Conservation (phyloP, 2,797 vertebrate species). For the Coregonus suidteri region DNA sequence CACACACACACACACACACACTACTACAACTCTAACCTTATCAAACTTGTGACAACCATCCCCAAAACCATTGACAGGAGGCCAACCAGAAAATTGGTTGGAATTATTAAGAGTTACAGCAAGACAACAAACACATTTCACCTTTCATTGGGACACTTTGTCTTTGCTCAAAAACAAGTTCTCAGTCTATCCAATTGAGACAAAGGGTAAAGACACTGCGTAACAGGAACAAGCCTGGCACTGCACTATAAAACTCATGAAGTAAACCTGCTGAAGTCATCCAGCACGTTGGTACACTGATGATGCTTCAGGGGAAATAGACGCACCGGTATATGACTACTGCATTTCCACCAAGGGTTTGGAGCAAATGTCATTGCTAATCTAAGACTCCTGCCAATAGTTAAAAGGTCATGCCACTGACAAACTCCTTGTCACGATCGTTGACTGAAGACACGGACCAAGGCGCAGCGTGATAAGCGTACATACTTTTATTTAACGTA, state of each 20-base stretch:
- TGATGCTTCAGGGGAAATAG: background rate
- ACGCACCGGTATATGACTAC: background rate
- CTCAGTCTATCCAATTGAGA: background rate
- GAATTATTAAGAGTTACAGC: background rate
- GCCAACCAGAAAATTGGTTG: background rate
- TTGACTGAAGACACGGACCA: too few species aligned
- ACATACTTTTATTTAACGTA: too few species aligned
- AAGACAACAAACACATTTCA: background rate
- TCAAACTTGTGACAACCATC: constrained; percentile 35
- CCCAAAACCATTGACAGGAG: background rate
- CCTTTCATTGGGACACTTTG: background rate
- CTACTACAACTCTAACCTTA: too few species aligned
- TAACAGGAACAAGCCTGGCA: constrained; percentile 5
- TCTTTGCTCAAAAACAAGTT: background rate
- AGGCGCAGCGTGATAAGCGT: too few species aligned
- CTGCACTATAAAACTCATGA: background rate
- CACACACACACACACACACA: too few species aligned
- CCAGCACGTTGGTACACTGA: background rate
- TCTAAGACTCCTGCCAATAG: constrained; percentile 41
- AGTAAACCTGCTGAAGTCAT: background rate
- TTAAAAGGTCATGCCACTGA: constrained; percentile 46
- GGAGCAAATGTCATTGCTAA: constrained; percentile 49
- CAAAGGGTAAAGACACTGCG: background rate
- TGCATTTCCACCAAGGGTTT: background rate
- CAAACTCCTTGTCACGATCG: too few species aligned